Conservation (phyloP, 2,113 vertebrate genomes). For the Scopus umbretta region DNA sequence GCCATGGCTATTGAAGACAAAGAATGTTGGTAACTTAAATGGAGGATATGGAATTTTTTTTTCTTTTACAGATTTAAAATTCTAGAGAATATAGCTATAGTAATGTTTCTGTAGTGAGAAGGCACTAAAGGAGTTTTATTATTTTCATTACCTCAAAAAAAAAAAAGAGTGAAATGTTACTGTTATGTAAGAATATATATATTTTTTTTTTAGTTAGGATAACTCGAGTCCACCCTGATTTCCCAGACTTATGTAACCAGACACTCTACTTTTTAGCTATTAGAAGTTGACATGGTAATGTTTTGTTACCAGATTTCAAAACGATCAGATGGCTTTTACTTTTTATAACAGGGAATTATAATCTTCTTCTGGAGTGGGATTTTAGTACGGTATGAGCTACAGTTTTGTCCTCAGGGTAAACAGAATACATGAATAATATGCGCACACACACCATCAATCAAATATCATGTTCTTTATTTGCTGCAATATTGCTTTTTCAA, state of each 20-base stretch:
- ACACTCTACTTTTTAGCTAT: neutral
- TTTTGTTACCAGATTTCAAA: neutral
- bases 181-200: constrained; percentile 29
- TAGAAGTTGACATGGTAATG: neutral
- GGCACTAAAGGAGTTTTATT: neutral
- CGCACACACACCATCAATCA: rapidly evolving
- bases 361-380: neutral
- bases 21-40: neutral
- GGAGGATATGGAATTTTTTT: neutral
- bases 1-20: neutral
- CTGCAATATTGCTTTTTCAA: neutral
- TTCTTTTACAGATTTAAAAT: neutral
- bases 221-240: constrained; percentile 47
- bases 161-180: neutral
- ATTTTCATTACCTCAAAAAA: neutral
- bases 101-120: constrained; percentile 1
- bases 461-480: neutral
- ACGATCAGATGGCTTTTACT: neutral
- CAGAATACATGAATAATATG: neutral
- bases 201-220: constrained; percentile 44
- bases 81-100: neutral
- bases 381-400: neutral
- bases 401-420: neutral
- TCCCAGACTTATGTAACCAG: neutral
- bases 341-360: neutral